Conservation (phyloP, 2,113 vertebrate genomes). For the Chloropsis hardwickii region DNA sequence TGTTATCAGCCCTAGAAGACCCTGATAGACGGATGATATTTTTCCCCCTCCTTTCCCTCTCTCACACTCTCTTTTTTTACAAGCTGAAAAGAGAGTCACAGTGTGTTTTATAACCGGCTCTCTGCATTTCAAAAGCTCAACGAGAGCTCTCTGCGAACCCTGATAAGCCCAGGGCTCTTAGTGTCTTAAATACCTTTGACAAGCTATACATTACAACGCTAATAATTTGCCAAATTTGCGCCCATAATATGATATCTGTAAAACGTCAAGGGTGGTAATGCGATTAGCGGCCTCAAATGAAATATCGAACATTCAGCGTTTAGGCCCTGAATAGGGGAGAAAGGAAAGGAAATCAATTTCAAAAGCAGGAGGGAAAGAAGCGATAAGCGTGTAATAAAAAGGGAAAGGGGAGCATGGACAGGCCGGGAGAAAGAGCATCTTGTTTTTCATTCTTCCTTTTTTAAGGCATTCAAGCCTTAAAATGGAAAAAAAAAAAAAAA, state of each 20-base stretch:
- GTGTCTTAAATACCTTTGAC: constrained; percentile 84
- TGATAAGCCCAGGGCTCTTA: constrained; percentile 87
- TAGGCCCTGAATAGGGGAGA: constrained; percentile 84
- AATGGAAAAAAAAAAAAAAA: background rate
- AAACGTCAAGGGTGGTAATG: constrained; percentile 89
- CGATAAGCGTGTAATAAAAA: constrained; percentile 84
- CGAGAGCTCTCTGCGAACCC: constrained; percentile 80
- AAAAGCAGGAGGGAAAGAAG: constrained; percentile 83
- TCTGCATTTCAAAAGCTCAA: constrained; percentile 84
- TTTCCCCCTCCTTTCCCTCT: constrained; percentile 45
- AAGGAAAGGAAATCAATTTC: constrained; percentile 88
- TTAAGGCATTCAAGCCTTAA: constrained; percentile 10
- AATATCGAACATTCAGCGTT: constrained; percentile 89
- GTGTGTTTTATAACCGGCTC: constrained; percentile 81
- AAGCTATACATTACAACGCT: constrained; percentile 88
- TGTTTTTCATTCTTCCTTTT: constrained; percentile 55
- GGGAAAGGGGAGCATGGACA: constrained; percentile 71
- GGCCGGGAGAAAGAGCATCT: constrained; percentile 67
- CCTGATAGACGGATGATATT: constrained; percentile 81
- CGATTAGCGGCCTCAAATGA: constrained; percentile 89
- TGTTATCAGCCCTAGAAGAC: constrained; percentile 82
- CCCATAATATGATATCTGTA: constrained; percentile 91
- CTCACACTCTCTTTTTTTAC: constrained; percentile 67
- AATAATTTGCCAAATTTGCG: constrained; percentile 90
- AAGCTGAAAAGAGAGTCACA: constrained; percentile 80